phyloP scores from a whole-genome alignment of 2,888 invertebrate genomes.

The Thymelicus lineola region DNA sequence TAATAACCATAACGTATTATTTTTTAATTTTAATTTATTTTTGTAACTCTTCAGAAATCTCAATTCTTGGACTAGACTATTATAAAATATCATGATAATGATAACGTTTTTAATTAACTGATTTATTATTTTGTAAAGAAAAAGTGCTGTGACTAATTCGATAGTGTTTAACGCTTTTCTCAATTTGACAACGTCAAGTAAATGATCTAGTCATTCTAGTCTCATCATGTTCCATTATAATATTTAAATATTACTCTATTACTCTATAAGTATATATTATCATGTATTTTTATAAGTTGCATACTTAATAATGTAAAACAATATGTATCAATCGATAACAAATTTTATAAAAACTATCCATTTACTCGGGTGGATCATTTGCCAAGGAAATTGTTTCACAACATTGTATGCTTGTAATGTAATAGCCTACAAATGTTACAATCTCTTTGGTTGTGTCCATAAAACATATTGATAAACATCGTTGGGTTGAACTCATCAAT shows the following conservation, averaged over 20 bases:
- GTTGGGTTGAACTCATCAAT: too few relatives aligned
- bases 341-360: neutral
- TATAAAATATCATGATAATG: slow-evolving; percentile 12
- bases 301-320: neutral
- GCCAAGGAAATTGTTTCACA: too few relatives aligned
- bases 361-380: too few relatives aligned
- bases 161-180: slow-evolving; percentile 13
- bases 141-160: slow-evolving; percentile 15
- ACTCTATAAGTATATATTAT: neutral
- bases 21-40: neutral
- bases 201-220: neutral
- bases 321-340: neutral
- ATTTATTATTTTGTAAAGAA: slow-evolving; percentile 10
- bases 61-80: slow-evolving; percentile 13
- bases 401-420: too few relatives aligned
- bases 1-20: neutral
- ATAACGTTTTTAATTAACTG: neutral
- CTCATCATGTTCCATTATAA: neutral
- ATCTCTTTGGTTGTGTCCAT: too few relatives aligned
- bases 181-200: neutral
- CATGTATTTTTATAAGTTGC: slow-evolving; percentile 11
- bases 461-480: too few relatives aligned
- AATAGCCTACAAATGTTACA: too few relatives aligned
- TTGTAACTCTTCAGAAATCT: slow-evolving; percentile 15
- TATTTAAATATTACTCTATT: neutral